Base-by-base conservation (phyloP, 2,113 vertebrate species). In the Phodopus roborovskii region DNA sequence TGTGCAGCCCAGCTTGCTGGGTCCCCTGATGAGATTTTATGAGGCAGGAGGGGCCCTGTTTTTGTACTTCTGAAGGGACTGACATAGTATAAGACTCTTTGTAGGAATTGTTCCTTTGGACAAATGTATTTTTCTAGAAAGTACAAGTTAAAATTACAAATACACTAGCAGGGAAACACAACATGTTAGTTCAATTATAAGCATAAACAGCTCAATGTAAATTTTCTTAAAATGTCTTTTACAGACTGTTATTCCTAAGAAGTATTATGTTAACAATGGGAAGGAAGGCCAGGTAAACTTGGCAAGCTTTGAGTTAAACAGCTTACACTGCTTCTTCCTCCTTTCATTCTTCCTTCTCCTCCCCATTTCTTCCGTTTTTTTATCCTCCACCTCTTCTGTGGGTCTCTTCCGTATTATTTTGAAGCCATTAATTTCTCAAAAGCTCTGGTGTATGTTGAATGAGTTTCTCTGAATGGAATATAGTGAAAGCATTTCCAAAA, bases 71-170 rank as follows among this genome's bases (percentile, higher is more conserved):
- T 79, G 33, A 19, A 45, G 28, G 24, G 74, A 48, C 56, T 84
- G 42, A 45, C 64, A 60, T 90, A 89, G 20, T 68, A 0, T 39
- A 82, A 87, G 24, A 75, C 22, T 92, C 42, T 62, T 15, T 56
- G 12, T 5, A 78, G 89, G 36, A 75, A 85, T 10, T 58, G 11
- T 13, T 74, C 24, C 39, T 58, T 79, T 78, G 73, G 62, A 77
- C 82, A 79, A 62, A 89, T 50, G 8, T 91, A 6, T 78, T 36
- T 86, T 88, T 92, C 88, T 85, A 77, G 77, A 60, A 92, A 91
- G 42, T 91, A 91, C 87, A 94, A 39, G 42, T 89, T 91, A 90
- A 81, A 95, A 71, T 92, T n/a, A 83, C 53, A 90, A 96, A 83
- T 48, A 26, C 56, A 91, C 79, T 78, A 97, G 22, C 24, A 64